Evolutionary conservation across 2,113 vertebrate genomes (phyloP), one percentile per base, ranked within the genome.

Genomic region (Pangasianodon hypophthalmus): DNA sequence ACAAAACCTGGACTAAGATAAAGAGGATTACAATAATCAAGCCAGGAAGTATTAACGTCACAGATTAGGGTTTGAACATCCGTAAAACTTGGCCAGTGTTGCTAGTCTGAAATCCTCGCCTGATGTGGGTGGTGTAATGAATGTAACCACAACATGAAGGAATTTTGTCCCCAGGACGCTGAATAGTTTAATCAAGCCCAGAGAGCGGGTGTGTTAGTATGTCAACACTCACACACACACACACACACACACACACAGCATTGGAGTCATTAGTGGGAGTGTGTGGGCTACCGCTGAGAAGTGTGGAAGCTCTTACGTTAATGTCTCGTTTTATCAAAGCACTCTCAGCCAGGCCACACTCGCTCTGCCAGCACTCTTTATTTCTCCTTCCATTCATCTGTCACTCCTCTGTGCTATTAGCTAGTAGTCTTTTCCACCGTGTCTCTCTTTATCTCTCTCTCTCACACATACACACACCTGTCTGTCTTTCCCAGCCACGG

Each of bases 301-400:
- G 69, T 87, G 80, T 91, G 85, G 77, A 84, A 91, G 87, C 89
- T 90, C 80, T 89, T 88, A 90, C 87, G 85, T 81, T 90, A 81
- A 85, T 80, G 91, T 84, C 87, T 90, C 90, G 58, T 89, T 88
- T 90, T 91, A 89, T 82, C 84, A 88, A 87, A 89, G 88, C 88
- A 10, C 91, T 86, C 83, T 89, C 89, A 89, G 56, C 50, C 58
- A 48, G 82, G 87, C 88, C 84, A 80, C 50, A 67, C 90, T 88
- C 67, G 3, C 73, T 46, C 73, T 77, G 46, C 77, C 77, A 80
- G 77, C 77, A 80, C 77, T 32, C 79, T 82, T 52, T 79, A 19
- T 44, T 44, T 46, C 73, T 77, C 73, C 9, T 21, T 77, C 21
- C 77, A n/a, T 81, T 52, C 77, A 81, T 48, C 79, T 82, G 48